These are phyloP conservation scores for Catharus ustulatus DNA, from an alignment of 2,797 vertebrate species.

Conservation along the genomic window DNA sequence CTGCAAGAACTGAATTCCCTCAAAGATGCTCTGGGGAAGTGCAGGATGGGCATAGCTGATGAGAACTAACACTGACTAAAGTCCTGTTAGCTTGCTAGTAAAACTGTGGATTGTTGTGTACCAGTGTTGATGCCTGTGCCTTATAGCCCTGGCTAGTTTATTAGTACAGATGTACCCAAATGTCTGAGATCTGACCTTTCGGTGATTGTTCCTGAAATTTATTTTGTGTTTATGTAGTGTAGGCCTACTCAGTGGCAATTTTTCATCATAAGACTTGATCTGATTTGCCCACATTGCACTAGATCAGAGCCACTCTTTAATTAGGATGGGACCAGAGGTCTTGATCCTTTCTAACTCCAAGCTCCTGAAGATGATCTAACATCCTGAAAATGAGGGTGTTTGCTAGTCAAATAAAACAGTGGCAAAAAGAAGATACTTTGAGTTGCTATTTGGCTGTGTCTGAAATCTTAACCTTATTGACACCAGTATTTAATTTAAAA, in stretches of 20 bases:
- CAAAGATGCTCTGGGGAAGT: background rate
- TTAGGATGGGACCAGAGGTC: background rate
- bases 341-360: background rate
- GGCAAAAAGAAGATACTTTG: background rate
- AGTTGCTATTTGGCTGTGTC: accelerated
- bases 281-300: background rate
- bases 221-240: background rate
- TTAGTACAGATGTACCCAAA: background rate
- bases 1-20: background rate
- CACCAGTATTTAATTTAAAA: background rate
- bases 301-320: background rate
- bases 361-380: no score
- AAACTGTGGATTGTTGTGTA: accelerated
- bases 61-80: background rate
- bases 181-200: background rate
- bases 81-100: no score
- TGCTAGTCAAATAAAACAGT: background rate
- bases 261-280: background rate
- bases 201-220: background rate
- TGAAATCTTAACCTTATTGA: background rate
- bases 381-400: background rate
- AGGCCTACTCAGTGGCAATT: background rate
- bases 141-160: background rate
- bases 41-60: background rate
- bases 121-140: accelerated